Evolutionary conservation across 2,113 vertebrate species (phyloP).

Genomic region (Onychorhynchus coronatus): DNA sequence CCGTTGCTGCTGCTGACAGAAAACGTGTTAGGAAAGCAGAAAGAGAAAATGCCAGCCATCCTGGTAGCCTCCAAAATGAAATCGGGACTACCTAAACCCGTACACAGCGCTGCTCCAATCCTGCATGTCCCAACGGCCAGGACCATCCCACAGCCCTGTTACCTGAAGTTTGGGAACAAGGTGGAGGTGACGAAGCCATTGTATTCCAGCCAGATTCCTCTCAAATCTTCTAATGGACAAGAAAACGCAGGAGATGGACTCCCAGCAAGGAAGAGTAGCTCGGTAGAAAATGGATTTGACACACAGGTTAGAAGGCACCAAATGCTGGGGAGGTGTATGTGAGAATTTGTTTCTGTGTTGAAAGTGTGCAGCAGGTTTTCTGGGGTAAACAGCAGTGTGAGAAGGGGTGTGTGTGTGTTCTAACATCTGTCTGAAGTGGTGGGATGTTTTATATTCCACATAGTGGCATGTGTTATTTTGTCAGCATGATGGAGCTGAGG

Average conservation of each 20-base stretch:
- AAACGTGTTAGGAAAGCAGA: conserved; percentile 77
- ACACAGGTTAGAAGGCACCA: conserved; percentile 83
- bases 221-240: conserved; percentile 77
- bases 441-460: not conserved
- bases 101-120: conserved; percentile 92
- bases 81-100: conserved; percentile 94
- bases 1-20: conserved; percentile 70
- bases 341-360: not conserved
- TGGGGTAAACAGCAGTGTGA: not conserved
- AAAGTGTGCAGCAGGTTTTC: not conserved
- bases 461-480: not conserved
- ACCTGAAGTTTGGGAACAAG: conserved; percentile 82
- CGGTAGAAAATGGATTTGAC: conserved; percentile 78
- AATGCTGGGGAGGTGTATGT: not conserved
- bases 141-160: conserved; percentile 81
- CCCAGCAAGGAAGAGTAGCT: conserved; percentile 64
- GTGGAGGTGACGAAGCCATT: conserved; percentile 80
- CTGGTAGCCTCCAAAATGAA: conserved; percentile 97
- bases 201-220: conserved; percentile 79
- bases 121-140: conserved; percentile 82
- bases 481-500: not conserved
- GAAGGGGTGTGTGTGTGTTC: not conserved
- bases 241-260: conserved; percentile 69
- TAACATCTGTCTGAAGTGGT: not conserved
- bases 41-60: conserved; percentile 94